Percentiles rank a stretch among this genome's conserved stretches.
Evolutionary conservation across 2,797 vertebrate species (phyloP).

Genomic region (Rhinoraja longicauda): DNA sequence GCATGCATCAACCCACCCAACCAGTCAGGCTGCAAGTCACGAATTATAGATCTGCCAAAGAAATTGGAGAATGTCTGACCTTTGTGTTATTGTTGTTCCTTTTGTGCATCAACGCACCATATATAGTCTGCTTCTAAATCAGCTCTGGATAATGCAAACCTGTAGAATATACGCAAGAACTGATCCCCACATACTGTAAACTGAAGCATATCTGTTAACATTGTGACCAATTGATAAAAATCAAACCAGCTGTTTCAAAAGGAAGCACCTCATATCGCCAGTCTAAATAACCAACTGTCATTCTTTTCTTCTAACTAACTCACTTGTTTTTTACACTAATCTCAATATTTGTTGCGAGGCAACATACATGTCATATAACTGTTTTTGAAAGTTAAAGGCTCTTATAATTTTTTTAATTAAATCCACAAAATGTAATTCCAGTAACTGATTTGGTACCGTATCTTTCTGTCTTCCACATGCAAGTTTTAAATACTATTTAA

Average conservation of each 20-base stretch:
- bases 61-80: constrained; percentile 33
- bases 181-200: constrained; percentile 36
- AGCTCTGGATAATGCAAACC: constrained; percentile 35
- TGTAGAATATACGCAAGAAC: constrained; percentile 36
- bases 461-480: constrained; percentile 8
- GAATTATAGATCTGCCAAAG: constrained; percentile 29
- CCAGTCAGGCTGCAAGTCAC: constrained; percentile 10
- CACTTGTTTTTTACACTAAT: constrained; percentile 23
- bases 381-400: background rate
- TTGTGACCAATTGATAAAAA: constrained; percentile 27
- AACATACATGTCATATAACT: constrained; percentile 20
- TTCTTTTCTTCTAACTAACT: constrained; percentile 17
- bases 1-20: constrained; percentile 32
- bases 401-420: background rate
- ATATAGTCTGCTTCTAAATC: constrained; percentile 35
- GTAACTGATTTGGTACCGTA: background rate
- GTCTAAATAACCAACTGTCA: background rate
- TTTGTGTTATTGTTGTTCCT: constrained; percentile 15
- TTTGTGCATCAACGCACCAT: constrained; percentile 27
- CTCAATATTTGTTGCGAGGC: constrained; percentile 20
- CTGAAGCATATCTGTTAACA: constrained; percentile 38
- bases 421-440: constrained; percentile 18
- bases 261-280: constrained; percentile 25
- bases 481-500: constrained; percentile 2
- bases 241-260: constrained; percentile 29